Base-by-base conservation (phyloP, 2,888 invertebrate genomes). In the Willowsia nigromaculata region DNA sequence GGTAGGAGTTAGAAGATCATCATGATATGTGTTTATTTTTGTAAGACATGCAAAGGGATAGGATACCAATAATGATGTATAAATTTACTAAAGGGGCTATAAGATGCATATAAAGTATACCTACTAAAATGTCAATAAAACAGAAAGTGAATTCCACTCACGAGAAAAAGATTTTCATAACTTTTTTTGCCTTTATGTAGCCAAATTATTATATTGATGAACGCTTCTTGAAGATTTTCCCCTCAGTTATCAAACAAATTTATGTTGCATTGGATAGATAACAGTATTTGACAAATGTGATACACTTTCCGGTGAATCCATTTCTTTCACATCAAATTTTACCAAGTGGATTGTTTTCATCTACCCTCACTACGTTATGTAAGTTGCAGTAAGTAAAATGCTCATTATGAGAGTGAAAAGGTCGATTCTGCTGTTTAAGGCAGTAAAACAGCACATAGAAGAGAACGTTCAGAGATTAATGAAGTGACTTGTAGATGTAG, bases 21-120 rank as follows among this genome's bases (percentile, higher is more conserved):
- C 50, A 59, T 59, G 84, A 59, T 56, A 85, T 85, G 59, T 74
- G 59, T 74, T 71, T 85, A 74, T 85, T 74, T 85, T 85, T 40
- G 53, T 74, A n/a, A 53, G 53, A 43, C 84, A 85, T 85, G 84
- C 84, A 59, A 85, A 82, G 13, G 25, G 56, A 82, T 59, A 40
- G 56, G 74, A 85, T 85, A 71, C 59, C 84, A 59, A 74, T 74
- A 74, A 40, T 71, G 43, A 9, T 47, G 33, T 40, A 82, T 25
- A n/a, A n/a, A n/a, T n/a, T n/a, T n/a, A n/a, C n/a, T n/a, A n/a
- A n/a, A n/a, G n/a, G n/a, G n/a, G n/a, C n/a, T n/a, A n/a, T n/a
- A n/a, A n/a, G n/a, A n/a, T n/a, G n/a, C n/a, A n/a, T n/a, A n/a
- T n/a, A n/a, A n/a, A n/a, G n/a, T n/a, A n/a, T n/a, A n/a, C n/a